Evolutionary conservation across 2,888 invertebrate species (phyloP).

Genomic region (Tortricodes alternella): DNA sequence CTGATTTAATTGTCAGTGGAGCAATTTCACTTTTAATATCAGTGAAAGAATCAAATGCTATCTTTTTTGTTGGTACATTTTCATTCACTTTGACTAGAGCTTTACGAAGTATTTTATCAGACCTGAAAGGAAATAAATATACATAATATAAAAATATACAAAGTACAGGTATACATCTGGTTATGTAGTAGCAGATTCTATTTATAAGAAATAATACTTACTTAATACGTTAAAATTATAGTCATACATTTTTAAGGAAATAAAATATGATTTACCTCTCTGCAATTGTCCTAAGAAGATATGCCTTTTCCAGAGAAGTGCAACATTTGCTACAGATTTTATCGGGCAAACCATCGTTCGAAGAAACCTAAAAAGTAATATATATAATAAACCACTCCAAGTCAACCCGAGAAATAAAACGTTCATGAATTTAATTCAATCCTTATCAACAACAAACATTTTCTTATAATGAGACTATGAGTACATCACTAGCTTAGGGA

Average conservation of each 20-base stretch:
- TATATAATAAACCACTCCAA: background rate
- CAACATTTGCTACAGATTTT: constrained; percentile 75
- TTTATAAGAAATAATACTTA: too few species aligned
- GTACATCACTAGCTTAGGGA: constrained; percentile 31
- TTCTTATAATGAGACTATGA: constrained; percentile 3
- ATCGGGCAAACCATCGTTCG: constrained; percentile 76
- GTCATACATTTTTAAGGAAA: background rate
- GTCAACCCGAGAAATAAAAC: background rate
- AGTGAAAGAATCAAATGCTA: constrained; percentile 73
- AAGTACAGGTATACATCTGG: too few species aligned
- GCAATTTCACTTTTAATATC: constrained; percentile 78
- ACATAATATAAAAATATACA: too few species aligned
- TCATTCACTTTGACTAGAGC: constrained; percentile 51
- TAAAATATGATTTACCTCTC: constrained; percentile 58
- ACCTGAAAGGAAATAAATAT: constrained; percentile 47
- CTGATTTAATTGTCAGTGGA: constrained; percentile 62
- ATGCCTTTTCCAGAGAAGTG: constrained; percentile 72
- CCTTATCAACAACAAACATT: constrained; percentile 22
- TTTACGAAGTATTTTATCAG: constrained; percentile 68
- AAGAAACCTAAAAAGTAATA: constrained; percentile 55
- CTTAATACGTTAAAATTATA: too few species aligned
- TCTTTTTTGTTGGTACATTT: constrained; percentile 67
- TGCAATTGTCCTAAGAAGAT: constrained; percentile 73
- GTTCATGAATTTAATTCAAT: constrained; percentile 3
- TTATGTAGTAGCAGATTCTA: too few species aligned